Evolutionary conservation across 2,888 invertebrate species (phyloP), one percentile per base, ranked within the genome.

Genomic region (Petrolisthes manimaculis): DNA sequence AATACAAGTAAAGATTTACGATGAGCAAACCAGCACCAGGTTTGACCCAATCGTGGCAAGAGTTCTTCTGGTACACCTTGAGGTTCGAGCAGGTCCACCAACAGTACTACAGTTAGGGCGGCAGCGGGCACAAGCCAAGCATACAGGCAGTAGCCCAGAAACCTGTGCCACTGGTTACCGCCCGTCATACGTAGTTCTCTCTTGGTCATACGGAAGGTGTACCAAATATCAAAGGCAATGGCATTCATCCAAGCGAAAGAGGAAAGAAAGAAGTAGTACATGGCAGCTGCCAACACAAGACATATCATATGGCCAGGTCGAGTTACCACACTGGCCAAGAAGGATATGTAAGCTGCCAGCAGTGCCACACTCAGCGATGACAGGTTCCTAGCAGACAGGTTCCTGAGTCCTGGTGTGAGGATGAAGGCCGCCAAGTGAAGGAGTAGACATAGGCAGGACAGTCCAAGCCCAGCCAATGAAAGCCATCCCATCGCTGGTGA

Each of bases 201-300:
- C 0, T 93, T 94, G 3, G 94, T 94, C 90, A 93, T 92, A 69
- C 93, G 83, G 61, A 93, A 92, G 37, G 93, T 94, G 91, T 93
- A 92, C 92, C 93, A 93, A 14, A 93, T 93, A 91, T 94, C 94
- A 92, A 94, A 93, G 0, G 94, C 93, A 92, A 94, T 93, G 6
- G 94, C 93, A 80, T 94, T 93, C 93, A 94, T 94, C 95, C 95
- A 95, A 89, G 93, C 93, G 92, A 94, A 94, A 2, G 94, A 93
- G 0, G 94, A 93, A 88, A 94, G 92, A 92, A 94, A 94, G 90
- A 93, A 92, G 92, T 93, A 94, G 91, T 94, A 94, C 83, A 94
- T 93, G 56, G 93, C 89, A 1, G 93, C 92, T 6, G 93, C 94
- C 24, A 93, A 91, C 3, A 92, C 92, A 37, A 93, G 92, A 91